Percentiles rank a stretch among this genome's conserved stretches.
These are phyloP conservation scores for Apolygus lucorum DNA, from an alignment of 1,140 invertebrate species.

Conservation along the genomic window DNA sequence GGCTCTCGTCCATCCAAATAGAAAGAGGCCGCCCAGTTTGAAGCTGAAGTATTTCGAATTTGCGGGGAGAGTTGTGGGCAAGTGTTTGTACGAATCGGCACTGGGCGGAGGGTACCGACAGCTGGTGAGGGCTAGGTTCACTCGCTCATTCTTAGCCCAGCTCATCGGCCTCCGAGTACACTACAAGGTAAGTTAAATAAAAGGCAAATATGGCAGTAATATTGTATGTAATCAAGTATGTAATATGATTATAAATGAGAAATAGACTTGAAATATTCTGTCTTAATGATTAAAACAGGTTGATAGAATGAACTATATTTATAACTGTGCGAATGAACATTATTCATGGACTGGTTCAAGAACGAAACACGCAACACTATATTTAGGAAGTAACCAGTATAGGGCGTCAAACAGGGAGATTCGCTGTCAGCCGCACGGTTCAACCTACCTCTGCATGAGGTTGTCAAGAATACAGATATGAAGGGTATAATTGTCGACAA, in stretches of 20 bases:
- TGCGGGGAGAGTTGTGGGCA: conserved; percentile 88
- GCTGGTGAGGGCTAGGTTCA: conserved; percentile 79
- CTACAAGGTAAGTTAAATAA: conserved; percentile 57
- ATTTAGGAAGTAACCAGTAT: too few relatives aligned
- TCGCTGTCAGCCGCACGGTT: too few relatives aligned
- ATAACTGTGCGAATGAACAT: too few relatives aligned
- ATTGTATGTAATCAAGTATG: neutral
- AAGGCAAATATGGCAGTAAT: conserved; percentile 1
- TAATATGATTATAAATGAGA: too few relatives aligned
- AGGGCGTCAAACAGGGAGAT: too few relatives aligned
- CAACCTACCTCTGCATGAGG: too few relatives aligned
- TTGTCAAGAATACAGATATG: too few relatives aligned
- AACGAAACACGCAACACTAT: too few relatives aligned
- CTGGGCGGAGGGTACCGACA: conserved; percentile 79
- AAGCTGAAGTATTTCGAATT: conserved; percentile 89
- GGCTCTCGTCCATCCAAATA: conserved; percentile 83
- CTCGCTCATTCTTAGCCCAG: conserved; percentile 87
- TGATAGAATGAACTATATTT: too few relatives aligned
- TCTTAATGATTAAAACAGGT: too few relatives aligned
- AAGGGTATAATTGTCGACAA: too few relatives aligned
- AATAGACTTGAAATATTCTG: neutral
- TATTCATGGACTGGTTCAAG: too few relatives aligned
- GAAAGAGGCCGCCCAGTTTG: conserved; percentile 57
- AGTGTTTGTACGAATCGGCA: conserved; percentile 85
- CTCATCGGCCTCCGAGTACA: conserved; percentile 85